These are phyloP conservation scores for Chlorodrepanis virens DNA, from an alignment of 2,113 vertebrate genomes.

Conservation along the genomic window DNA sequence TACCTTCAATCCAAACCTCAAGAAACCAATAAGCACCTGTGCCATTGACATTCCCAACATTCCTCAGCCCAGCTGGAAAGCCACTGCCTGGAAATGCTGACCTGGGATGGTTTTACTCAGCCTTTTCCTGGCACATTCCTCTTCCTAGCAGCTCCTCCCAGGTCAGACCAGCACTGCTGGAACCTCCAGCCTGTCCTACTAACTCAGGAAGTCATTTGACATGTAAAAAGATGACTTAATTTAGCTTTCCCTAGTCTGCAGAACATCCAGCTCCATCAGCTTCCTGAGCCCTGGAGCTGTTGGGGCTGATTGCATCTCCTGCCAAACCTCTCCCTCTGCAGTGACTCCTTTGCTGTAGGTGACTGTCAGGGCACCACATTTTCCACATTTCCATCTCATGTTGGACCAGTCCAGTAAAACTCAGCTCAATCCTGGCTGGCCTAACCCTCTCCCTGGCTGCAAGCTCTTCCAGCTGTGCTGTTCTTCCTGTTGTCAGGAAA, in stretches of 20 bases:
- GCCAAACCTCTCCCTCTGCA: not conserved
- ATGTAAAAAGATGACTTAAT: not conserved
- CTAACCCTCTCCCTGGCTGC: not conserved
- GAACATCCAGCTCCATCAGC: not conserved
- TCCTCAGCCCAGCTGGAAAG: not conserved
- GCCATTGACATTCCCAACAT: not conserved
- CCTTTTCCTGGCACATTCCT: not conserved
- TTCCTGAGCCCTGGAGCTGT: not conserved
- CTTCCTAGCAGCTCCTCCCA: not conserved
- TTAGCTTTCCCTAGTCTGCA: not conserved
- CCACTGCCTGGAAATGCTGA: not conserved
- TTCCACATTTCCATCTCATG: rapidly evolving
- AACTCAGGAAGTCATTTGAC: not conserved
- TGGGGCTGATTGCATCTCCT: not conserved
- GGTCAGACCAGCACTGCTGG: not conserved
- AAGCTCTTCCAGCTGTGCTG: not conserved
- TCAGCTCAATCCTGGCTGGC: not conserved
- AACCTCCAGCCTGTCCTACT: not conserved
- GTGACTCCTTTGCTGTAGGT: rapidly evolving
- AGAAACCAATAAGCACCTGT: too few species aligned
- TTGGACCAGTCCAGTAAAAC: not conserved
- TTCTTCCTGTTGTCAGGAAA: not conserved
- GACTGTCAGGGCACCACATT: rapidly evolving
- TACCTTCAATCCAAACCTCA: too few species aligned
- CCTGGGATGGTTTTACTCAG: not conserved